Conservation (phyloP, 2,888 invertebrate species). For the Napeogenes sylphis region DNA sequence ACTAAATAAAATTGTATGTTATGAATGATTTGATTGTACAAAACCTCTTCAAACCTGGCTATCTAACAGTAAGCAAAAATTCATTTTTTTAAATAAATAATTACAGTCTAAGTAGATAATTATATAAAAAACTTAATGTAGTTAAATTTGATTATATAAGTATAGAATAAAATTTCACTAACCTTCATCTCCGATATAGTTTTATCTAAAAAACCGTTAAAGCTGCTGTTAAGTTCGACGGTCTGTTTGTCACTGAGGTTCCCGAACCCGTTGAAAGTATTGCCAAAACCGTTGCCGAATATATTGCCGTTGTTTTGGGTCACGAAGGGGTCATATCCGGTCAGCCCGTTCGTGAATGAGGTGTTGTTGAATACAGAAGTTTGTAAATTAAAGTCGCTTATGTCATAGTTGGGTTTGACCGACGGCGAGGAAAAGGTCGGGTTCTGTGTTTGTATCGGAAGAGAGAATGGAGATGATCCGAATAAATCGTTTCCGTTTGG, state of each 20-base stretch:
- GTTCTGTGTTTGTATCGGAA: conserved; percentile 44
- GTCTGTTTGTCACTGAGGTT: conserved; percentile 70
- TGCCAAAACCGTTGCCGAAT: conserved; percentile 62
- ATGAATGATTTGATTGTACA: too few species aligned
- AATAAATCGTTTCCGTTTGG: conserved; percentile 84
- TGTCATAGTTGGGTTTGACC: conserved; percentile 67
- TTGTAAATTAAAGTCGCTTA: conserved; percentile 66
- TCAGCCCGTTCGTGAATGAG: conserved; percentile 65
- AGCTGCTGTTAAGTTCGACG: conserved; percentile 76
- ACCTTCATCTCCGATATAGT: conserved; percentile 93
- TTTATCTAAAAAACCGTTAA: conserved; percentile 88
- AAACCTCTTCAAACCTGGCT: too few species aligned
- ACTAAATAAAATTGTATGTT: not conserved
- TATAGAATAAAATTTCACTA: too few species aligned
- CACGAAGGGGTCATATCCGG: conserved; percentile 87
- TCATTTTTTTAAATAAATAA: too few species aligned
- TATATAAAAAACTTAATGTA: too few species aligned
- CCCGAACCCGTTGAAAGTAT: conserved; percentile 67
- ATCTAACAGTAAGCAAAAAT: too few species aligned
- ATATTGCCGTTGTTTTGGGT: conserved; percentile 81
- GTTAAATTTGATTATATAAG: too few species aligned
- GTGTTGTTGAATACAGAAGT: conserved; percentile 67
- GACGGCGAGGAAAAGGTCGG: conserved; percentile 34
- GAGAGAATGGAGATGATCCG: conserved; percentile 86
- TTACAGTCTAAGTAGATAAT: too few species aligned